Base-by-base conservation (phyloP, 64 coral and sea anemone species). In the Stichodactyla mertensii region DNA sequence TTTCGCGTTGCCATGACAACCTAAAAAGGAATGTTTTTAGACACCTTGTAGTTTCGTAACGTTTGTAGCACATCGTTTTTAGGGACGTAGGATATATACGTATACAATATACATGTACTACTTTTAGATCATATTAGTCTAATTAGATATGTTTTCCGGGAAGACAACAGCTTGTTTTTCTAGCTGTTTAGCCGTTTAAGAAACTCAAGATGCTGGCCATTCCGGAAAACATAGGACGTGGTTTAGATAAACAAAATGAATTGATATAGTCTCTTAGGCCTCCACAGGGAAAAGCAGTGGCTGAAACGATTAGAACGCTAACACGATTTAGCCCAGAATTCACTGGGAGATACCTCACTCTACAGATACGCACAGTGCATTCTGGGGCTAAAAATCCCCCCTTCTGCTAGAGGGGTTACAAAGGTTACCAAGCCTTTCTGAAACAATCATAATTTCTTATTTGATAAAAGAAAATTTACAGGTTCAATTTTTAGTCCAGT, bases 401-500 rank as follows among this genome's bases (percentile, higher is more conserved):
- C 26, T 31, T 31, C 10, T 74, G 10, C 69, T 74, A 74, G 69
- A 74, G 69, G 69, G 24, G 24, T 74, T 74, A 45, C 36, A 45
- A n/a, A 74, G 69, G 23, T 74, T 28, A 19, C 66, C 69, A n/a
- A 74, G 27, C 23, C 69, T 74, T 74, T 26, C 69, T 74, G 69
- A 74, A 74, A 31, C 12, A 74, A 74, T 74, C 24, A 74, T 74
- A 74, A 74, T 74, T 74, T 74, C 69, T 74, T 74, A 74, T 74
- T 74, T 74, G 69, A 74, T 74, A 74, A 74, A 74, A 74, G 69
- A 74, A 11, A 74, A 74, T 74, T 74, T 74, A 74, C 69, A 74
- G 69, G 69, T 74, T 74, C 69, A 74, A 74, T 74, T 74, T 74
- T 74, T 74, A 74, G 69, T 74, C 69, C 69, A 74, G 69, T 74